These are phyloP conservation scores for Sitodiplosis mosellana DNA, from an alignment of 1,140 invertebrate species.

Conservation along the genomic window DNA sequence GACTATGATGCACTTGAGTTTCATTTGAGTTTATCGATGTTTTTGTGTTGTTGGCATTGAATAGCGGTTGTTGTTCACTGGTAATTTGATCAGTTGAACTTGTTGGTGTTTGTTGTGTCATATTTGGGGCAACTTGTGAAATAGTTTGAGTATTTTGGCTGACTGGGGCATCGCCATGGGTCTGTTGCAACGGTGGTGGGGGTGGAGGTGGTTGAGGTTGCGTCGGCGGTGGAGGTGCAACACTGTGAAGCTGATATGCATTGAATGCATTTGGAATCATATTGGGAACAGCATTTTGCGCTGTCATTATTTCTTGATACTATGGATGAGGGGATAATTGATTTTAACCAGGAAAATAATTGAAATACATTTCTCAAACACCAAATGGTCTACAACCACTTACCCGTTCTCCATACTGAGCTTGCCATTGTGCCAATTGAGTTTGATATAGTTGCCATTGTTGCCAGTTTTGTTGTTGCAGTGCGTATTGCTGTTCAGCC, in stretches of 20 bases:
- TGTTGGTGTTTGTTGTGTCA: not conserved
- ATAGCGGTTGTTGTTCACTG: not conserved
- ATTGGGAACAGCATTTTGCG: conserved; percentile 24
- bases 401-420: conserved; percentile 62
- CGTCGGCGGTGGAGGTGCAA: not conserved
- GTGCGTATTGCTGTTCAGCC: conserved; percentile 12
- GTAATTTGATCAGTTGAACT: not conserved
- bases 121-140: not conserved
- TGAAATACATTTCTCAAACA: conserved; percentile 13
- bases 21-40: too few relatives aligned
- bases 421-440: conserved; percentile 68
- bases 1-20: too few relatives aligned
- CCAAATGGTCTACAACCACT: conserved; percentile 11
- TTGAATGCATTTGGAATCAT: conserved; percentile 11
- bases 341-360: conserved; percentile 15
- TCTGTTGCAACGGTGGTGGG: conserved; percentile 31
- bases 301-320: conserved; percentile 37
- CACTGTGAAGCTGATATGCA: conserved; percentile 1
- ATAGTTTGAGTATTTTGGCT: conserved; percentile 7
- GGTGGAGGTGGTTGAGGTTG: conserved; percentile 29
- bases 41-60: too few relatives aligned
- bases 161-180: conserved; percentile 21
- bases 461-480: conserved; percentile 64
- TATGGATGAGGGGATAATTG: conserved; percentile 20
- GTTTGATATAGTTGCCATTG: conserved; percentile 72